Percentiles rank a stretch among this genome's conserved stretches.
These are phyloP conservation scores for Dryobotodes eremita DNA, from an alignment of 2,888 invertebrate genomes.

Conservation along the genomic window DNA sequence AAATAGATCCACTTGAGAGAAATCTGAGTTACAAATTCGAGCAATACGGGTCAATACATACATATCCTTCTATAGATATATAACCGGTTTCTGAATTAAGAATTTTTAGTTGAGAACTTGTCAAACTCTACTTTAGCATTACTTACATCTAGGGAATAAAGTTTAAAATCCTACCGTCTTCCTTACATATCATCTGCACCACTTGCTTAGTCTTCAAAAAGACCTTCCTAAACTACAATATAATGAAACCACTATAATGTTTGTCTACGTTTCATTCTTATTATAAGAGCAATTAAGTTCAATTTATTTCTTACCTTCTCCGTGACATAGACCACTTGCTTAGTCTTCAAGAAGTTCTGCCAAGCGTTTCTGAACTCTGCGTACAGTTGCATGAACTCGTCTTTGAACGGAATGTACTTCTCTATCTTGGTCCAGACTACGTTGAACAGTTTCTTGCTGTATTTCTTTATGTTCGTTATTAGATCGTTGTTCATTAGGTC, in stretches of 20 bases:
- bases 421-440: constrained; percentile 85
- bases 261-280: too few relatives aligned
- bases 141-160: not conserved
- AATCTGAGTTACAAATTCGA: too few relatives aligned
- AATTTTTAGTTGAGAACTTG: too few relatives aligned
- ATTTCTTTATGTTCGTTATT: constrained; percentile 95
- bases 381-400: constrained; percentile 83
- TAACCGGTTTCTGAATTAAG: too few relatives aligned
- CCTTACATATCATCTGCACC: not conserved
- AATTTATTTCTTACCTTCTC: constrained; percentile 79
- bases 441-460: constrained; percentile 92
- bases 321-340: constrained; percentile 85
- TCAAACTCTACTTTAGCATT: too few relatives aligned
- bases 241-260: too few relatives aligned
- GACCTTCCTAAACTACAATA: too few relatives aligned
- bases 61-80: too few relatives aligned
- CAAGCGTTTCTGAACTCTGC: constrained; percentile 85
- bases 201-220: too few relatives aligned
- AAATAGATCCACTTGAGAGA: too few relatives aligned
- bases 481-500: constrained; percentile 95
- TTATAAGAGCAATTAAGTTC: not conserved
- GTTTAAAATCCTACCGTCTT: too few relatives aligned
- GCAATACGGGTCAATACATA: too few relatives aligned
- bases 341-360: constrained; percentile 85
- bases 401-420: constrained; percentile 87